Conservation (phyloP, 2,888 invertebrate genomes). For the Drosophila atripex region DNA sequence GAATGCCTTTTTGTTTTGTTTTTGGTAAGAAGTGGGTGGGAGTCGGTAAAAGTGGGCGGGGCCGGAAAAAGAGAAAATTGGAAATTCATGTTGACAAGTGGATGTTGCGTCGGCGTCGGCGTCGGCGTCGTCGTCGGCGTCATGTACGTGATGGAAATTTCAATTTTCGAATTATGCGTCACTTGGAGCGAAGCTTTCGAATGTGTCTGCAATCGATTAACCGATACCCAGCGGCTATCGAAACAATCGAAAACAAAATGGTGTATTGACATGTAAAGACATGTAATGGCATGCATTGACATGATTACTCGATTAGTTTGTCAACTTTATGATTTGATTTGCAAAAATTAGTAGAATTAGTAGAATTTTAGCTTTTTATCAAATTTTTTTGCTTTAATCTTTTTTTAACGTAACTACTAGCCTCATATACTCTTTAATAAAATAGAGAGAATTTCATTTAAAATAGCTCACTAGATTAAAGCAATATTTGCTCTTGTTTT, state of each 20-base stretch:
- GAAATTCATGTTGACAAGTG: constrained; percentile 79
- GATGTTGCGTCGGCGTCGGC: constrained; percentile 42
- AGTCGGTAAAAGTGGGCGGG: background rate
- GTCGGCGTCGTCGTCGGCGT: constrained; percentile 54
- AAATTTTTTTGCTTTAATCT: no score
- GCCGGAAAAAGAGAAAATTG: constrained; percentile 56
- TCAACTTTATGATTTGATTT: no score
- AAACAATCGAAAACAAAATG: background rate
- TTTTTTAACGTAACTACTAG: no score
- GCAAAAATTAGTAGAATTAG: no score
- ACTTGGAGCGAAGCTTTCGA: constrained; percentile 14
- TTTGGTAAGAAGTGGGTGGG: constrained; percentile 3
- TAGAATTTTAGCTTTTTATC: no score
- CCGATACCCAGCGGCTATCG: constrained; percentile 15
- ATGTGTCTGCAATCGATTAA: background rate
- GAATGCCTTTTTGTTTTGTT: constrained; percentile 2
- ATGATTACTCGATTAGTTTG: no score
- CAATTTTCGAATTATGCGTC: constrained; percentile 64
- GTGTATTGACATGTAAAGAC: background rate
- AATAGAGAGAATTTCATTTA: no score
- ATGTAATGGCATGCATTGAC: background rate
- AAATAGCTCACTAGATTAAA: no score
- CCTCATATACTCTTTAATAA: no score
- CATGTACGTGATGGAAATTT: constrained; percentile 70
- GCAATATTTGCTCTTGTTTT: constrained; percentile 16